Percentiles rank a stretch among this genome's conserved stretches.
phyloP scores from a whole-genome alignment of 2,113 vertebrate genomes.

The Taxidea taxus region DNA sequence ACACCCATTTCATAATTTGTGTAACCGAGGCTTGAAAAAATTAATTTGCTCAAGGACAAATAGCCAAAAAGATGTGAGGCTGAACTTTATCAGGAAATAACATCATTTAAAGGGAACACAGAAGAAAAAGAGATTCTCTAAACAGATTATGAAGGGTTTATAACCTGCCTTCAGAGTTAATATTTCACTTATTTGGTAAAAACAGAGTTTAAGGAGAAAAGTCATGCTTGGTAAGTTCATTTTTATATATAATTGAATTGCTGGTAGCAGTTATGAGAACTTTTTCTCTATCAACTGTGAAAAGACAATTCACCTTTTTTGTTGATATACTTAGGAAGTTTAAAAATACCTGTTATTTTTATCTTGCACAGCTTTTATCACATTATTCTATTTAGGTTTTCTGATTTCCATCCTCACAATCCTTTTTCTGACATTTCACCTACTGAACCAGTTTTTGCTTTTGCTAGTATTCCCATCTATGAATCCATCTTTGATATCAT shows the following conservation, averaged over 20 bases:
- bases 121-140: background rate
- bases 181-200: slow-evolving; percentile 33
- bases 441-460: background rate
- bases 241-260: slow-evolving; percentile 14
- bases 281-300: background rate
- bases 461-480: background rate
- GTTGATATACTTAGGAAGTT: background rate
- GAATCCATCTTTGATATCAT: slow-evolving; percentile 20
- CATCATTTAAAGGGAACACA: background rate
- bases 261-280: background rate
- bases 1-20: background rate
- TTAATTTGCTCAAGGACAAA: background rate
- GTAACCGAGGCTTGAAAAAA: background rate
- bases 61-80: background rate
- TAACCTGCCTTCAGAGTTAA: background rate
- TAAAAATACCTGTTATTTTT: slow-evolving; percentile 9
- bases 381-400: slow-evolving; percentile 22
- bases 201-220: slow-evolving; percentile 50
- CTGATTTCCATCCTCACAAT: background rate
- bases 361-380: background rate
- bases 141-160: background rate
- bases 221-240: background rate
- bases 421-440: slow-evolving; percentile 33
- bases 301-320: background rate
- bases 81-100: background rate